Percentiles rank a stretch among this genome's conserved stretches.
These are phyloP conservation scores for Aphidoletes aphidimyza DNA, from an alignment of 2,888 invertebrate species.

Conservation along the genomic window DNA sequence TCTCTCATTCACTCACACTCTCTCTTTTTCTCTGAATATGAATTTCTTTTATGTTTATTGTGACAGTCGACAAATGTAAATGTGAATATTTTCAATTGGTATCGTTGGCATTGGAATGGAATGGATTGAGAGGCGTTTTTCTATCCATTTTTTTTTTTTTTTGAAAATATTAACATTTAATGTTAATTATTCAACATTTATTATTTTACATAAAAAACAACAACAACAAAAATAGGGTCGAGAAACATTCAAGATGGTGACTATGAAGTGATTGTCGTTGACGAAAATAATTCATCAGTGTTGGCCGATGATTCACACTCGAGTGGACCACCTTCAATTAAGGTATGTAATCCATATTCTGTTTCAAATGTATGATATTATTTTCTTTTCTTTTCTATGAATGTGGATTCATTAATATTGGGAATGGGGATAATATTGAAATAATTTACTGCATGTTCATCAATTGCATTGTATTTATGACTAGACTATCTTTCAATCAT, in stretches of 20 bases:
- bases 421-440: not conserved
- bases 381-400: conserved; percentile 53
- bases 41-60: not conserved
- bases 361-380: conserved; percentile 43
- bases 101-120: conserved; percentile 53
- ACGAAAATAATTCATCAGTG: conserved; percentile 86
- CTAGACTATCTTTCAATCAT: not conserved
- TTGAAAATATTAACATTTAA: not conserved
- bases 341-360: conserved; percentile 70
- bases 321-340: conserved; percentile 82
- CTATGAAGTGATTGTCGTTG: conserved; percentile 89
- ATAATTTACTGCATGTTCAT: conserved; percentile 8
- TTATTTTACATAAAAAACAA: conserved; percentile 54
- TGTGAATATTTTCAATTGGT: conserved; percentile 21
- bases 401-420: not conserved
- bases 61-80: conserved; percentile 24
- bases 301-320: conserved; percentile 82
- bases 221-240: too few species aligned
- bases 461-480: not conserved
- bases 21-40: too few species aligned
- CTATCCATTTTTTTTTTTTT: not conserved
- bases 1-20: too few species aligned
- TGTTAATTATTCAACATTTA: not conserved
- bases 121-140: conserved; percentile 23
- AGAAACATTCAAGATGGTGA: conserved; percentile 78